Conservation (phyloP, 2,888 invertebrate genomes). For the Atrina japonica region DNA sequence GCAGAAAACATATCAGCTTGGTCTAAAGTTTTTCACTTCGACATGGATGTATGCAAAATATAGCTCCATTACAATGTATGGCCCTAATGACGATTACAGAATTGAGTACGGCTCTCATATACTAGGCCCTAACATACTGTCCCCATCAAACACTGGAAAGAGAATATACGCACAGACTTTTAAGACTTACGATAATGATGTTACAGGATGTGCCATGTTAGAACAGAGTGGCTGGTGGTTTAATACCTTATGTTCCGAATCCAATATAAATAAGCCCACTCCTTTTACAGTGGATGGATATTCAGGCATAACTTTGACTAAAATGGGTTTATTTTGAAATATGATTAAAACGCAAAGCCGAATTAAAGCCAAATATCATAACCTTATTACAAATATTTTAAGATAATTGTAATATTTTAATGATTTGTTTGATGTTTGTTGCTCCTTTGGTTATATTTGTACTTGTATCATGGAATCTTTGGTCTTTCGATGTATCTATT, state of each 20-base stretch:
- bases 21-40: neutral
- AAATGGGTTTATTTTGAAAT: conserved; percentile 14
- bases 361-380: too few species aligned
- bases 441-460: too few species aligned
- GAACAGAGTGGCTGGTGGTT: conserved; percentile 25
- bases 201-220: conserved; percentile 17
- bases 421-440: too few species aligned
- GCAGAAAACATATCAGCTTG: neutral
- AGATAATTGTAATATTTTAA: too few species aligned
- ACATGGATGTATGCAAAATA: neutral
- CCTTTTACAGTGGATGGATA: conserved; percentile 5
- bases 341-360: too few species aligned
- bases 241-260: conserved; percentile 8
- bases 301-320: conserved; percentile 4
- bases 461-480: too few species aligned
- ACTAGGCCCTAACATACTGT: neutral
- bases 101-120: neutral
- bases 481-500: too few species aligned
- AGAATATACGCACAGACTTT: conserved; percentile 6
- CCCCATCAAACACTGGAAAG: neutral
- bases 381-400: too few species aligned
- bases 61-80: neutral
- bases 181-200: conserved; percentile 15
- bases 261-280: conserved; percentile 10
- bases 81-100: neutral